phyloP scores from a whole-genome alignment of 1,140 invertebrate species.

The Drosophila parabipectinata region DNA sequence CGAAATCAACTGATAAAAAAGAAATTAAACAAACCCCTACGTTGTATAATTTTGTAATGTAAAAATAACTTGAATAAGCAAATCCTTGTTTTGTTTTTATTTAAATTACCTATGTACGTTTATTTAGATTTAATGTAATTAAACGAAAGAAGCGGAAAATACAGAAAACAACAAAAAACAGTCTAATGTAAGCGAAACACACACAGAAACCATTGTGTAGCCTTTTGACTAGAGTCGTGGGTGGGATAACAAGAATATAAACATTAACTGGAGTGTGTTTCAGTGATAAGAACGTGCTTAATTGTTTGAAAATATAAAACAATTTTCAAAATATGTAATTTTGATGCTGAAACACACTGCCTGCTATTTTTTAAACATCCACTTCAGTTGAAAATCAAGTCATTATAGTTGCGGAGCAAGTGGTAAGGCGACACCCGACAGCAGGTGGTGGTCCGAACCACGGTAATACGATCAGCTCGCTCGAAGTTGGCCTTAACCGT shows the following conservation, averaged over 20 bases:
- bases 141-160: conserved; percentile 69
- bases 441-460: conserved; percentile 97
- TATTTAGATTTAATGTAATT: conserved; percentile 71
- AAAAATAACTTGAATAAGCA: conserved; percentile 61
- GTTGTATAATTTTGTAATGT: conserved; percentile 73
- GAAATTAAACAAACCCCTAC: conserved; percentile 22
- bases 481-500: conserved; percentile 99
- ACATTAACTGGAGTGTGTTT: conserved; percentile 5
- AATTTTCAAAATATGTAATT: background rate
- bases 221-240: conserved; percentile 34
- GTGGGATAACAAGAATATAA: conserved; percentile 10
- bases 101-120: conserved; percentile 70
- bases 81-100: conserved; percentile 67
- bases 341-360: background rate
- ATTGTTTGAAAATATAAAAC: background rate
- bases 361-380: background rate
- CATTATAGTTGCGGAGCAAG: conserved; percentile 95
- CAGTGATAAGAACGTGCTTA: background rate
- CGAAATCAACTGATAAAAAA: conserved; percentile 42
- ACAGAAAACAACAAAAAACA: conserved; percentile 60
- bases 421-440: conserved; percentile 96
- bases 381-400: conserved; percentile 95
- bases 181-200: conserved; percentile 42
- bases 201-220: conserved; percentile 27
- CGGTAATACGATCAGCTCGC: conserved; percentile 96